Percentiles rank a stretch among this genome's conserved stretches.
phyloP scores from a whole-genome alignment of 2,888 invertebrate genomes.

The Leucophenga montana region DNA sequence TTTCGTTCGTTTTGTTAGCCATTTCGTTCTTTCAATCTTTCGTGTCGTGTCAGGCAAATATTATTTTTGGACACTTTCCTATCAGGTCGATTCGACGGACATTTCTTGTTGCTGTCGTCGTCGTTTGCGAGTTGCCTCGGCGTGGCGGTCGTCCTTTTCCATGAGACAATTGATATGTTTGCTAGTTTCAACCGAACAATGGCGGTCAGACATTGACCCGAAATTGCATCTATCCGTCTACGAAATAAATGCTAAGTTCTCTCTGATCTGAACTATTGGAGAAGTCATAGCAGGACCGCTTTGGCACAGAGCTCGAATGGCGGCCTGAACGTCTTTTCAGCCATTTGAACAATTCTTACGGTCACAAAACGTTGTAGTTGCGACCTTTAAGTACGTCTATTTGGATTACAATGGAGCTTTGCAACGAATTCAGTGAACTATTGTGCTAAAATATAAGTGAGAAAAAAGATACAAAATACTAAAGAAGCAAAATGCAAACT shows the following conservation, averaged over 20 bases:
- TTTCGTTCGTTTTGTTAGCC: constrained; percentile 29
- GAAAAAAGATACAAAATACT: constrained; percentile 21
- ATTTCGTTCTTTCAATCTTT: constrained; percentile 39
- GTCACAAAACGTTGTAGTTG: constrained; percentile 1
- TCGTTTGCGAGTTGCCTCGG: background rate
- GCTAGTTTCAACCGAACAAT: constrained; percentile 54
- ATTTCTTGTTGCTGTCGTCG: constrained; percentile 41
- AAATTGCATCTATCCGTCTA: constrained; percentile 33
- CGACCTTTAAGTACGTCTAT: constrained; percentile 4
- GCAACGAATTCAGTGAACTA: constrained; percentile 41
- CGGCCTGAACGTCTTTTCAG: background rate
- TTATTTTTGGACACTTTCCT: constrained; percentile 73
- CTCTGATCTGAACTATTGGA: constrained; percentile 5
- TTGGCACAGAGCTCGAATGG: too few relatives aligned
- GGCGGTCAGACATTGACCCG: constrained; percentile 38
- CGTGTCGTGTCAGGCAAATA: constrained; percentile 65
- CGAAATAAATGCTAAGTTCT: constrained; percentile 41
- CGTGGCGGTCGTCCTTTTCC: constrained; percentile 66
- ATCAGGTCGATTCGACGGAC: constrained; percentile 65
- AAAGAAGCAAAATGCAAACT: too few relatives aligned
- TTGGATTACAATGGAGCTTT: constrained; percentile 44
- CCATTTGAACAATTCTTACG: background rate
- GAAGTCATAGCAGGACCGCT: constrained; percentile 17
- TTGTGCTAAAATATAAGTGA: constrained; percentile 30
- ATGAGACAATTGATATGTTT: constrained; percentile 69